Percentiles rank a stretch among this genome's conserved stretches.
phyloP scores from a whole-genome alignment of 2,113 vertebrate species.

The Phycodurus eques region DNA sequence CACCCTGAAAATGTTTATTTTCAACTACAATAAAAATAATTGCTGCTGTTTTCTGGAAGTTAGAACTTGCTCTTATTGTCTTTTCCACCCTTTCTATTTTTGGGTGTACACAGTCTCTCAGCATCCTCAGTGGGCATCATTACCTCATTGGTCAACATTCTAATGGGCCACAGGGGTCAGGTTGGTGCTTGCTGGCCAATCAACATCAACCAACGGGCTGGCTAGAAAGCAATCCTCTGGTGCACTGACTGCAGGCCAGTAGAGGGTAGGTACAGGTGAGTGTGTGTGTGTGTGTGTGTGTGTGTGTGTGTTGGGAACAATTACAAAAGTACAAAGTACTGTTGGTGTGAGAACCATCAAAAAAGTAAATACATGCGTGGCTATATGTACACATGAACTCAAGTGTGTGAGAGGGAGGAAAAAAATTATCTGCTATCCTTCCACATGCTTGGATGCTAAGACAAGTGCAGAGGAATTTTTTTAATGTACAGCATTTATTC shows the following conservation, averaged over 20 bases:
- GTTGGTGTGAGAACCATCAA: not conserved
- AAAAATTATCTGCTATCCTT: conserved; percentile 32
- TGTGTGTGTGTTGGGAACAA: not conserved
- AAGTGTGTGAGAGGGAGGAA: conserved; percentile 7
- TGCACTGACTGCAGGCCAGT: conserved; percentile 10
- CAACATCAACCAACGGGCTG: conserved; percentile 49
- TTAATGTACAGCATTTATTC: conserved; percentile 73
- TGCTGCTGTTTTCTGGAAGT: not conserved
- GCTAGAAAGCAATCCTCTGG: conserved; percentile 24
- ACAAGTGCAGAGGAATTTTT: conserved; percentile 59
- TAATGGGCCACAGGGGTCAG: conserved; percentile 40
- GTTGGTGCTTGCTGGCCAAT: conserved; percentile 42
- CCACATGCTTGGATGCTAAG: conserved; percentile 60
- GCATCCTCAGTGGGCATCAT: conserved; percentile 54
- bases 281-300: conserved; percentile 1
- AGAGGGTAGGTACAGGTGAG: not conserved
- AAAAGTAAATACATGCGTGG: conserved; percentile 5
- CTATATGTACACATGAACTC: conserved; percentile 6
- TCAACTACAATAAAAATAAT: not conserved
- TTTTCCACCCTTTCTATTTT: conserved; percentile 12
- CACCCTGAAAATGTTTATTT: not conserved
- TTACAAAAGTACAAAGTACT: not conserved
- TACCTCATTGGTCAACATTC: conserved; percentile 50
- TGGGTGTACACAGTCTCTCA: conserved; percentile 31
- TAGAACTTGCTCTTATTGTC: conserved; percentile 7